Base-by-base conservation (phyloP, 2,113 vertebrate genomes). In the Larimichthys polyactis region DNA sequence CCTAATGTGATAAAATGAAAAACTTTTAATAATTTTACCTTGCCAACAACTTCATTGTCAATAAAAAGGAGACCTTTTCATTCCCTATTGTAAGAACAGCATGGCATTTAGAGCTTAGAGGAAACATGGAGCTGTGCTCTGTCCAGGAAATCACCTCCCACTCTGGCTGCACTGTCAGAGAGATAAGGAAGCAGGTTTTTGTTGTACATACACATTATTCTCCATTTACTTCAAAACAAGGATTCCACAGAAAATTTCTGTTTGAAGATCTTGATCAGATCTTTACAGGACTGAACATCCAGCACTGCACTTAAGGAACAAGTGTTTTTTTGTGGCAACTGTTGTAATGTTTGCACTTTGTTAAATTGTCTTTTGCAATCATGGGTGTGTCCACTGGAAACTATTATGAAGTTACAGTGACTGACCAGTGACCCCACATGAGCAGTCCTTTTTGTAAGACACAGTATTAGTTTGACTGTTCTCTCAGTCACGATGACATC, bases 61-160 rank as follows among this genome's bases (percentile, higher is more conserved):
- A 49, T n/a, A 69, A n/a, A 60, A n/a, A 63, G 14, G 29, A 9
- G 19, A 77, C 40, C 70, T 75, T 79, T 90, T 62, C 22, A 52
- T 52, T 79, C 46, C 20, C 79, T 54, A 79, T 70, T 77, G 51
- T 84, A 59, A 68, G 55, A 82, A 44, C 55, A 57, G 55, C 58
- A 5, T 78, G 63, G 24, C 79, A 80, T 93, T 90, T 75, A 71
- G 29, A 48, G 55, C 6, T 46, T 11, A 83, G 71, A 88, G 92
- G 85, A 94, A 93, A 89, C 87, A 82, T 73, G 83, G 89, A 80
- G 67, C 82, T 68, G 68, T 51, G 68, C 69, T 82, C 66, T 22
- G 69, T 64, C 67, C 90, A 92, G 93, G 93, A 94, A 93, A 90
- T 91, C 52, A 27, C 81, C 90, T 85, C 92, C 92, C 90, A 86